Conservation (phyloP, 2,797 vertebrate species). For the Psittacula echo region DNA sequence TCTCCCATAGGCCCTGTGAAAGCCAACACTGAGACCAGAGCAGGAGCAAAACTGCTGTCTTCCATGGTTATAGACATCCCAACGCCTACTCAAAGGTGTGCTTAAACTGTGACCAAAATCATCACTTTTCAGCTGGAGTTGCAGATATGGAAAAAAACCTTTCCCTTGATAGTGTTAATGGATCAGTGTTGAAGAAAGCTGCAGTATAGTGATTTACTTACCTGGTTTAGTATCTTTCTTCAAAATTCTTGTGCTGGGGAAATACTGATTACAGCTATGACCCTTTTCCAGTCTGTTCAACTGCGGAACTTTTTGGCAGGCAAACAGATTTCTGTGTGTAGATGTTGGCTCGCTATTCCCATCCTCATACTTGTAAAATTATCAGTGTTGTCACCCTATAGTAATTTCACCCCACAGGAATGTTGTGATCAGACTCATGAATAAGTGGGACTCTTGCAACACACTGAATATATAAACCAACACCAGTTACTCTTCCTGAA, state of each 20-base stretch:
- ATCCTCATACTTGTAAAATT: background rate
- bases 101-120: constrained; percentile 13
- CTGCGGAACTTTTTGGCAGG: background rate
- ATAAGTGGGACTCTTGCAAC: constrained; percentile 3
- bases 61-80: constrained; percentile 24
- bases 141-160: background rate
- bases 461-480: constrained; percentile 44
- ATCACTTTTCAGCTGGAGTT: background rate
- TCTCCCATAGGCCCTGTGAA: background rate
- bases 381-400: background rate
- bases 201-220: background rate
- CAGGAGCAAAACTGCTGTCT: constrained; percentile 28
- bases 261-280: background rate
- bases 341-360: background rate
- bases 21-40: constrained; percentile 3
- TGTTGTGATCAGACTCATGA: background rate
- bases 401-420: background rate
- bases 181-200: background rate
- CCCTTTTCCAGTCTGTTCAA: background rate
- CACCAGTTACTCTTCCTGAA: constrained; percentile 25
- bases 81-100: constrained; percentile 13
- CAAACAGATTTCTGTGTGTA: background rate
- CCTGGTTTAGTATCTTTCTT: background rate
- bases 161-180: background rate
- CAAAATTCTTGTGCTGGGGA: background rate